These are phyloP conservation scores for Collichthys lucidus DNA, from an alignment of 2,113 vertebrate genomes.

Conservation along the genomic window DNA sequence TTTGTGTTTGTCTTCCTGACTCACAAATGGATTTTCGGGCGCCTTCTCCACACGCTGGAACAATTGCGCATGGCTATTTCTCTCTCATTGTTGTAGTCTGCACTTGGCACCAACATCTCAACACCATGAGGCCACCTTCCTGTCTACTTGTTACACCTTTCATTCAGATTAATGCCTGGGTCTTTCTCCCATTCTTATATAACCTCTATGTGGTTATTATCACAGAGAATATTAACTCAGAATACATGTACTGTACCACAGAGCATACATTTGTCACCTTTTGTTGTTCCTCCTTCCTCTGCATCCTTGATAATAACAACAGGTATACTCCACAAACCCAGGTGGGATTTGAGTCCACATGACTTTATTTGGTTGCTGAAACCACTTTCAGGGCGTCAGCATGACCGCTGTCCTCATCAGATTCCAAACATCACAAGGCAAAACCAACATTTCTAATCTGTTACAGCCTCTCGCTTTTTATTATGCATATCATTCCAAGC, in stretches of 20 bases:
- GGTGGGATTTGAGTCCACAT: conserved; percentile 4
- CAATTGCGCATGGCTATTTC: conserved; percentile 45
- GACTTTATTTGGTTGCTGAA: background rate
- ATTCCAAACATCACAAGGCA: conserved; percentile 14
- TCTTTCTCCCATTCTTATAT: background rate
- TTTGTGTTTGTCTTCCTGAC: conserved; percentile 44
- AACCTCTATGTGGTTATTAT: background rate
- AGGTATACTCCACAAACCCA: background rate
- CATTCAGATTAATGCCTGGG: background rate
- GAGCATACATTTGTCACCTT: background rate
- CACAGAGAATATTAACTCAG: no score
- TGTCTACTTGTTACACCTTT: background rate
- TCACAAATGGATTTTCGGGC: conserved; percentile 61
- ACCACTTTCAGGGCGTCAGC: conserved; percentile 3
- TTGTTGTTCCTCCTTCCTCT: background rate
- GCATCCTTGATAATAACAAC: conserved; percentile 10
- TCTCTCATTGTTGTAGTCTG: conserved; percentile 3
- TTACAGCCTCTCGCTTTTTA: conserved; percentile 31
- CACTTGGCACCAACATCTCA: conserved; percentile 20
- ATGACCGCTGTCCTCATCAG: background rate
- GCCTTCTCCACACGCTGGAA: conserved; percentile 21
- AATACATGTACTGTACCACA: no score
- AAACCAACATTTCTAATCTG: background rate
- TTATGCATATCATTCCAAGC: conserved; percentile 36
- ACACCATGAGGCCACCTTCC: conserved; percentile 1